Conservation (phyloP, 2,888 invertebrate species). For the Oscheius sp. region DNA sequence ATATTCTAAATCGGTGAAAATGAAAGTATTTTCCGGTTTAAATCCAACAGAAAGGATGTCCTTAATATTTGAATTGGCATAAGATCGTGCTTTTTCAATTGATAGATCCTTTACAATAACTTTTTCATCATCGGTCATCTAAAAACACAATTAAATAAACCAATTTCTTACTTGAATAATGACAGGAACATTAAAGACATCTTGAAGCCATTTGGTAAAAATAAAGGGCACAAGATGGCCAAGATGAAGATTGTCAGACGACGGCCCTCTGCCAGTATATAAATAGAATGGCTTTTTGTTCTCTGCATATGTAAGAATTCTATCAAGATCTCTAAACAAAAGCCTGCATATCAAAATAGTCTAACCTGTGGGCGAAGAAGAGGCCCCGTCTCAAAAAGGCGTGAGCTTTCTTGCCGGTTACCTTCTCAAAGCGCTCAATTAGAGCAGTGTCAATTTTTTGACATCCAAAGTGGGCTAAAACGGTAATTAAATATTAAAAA, state of each 20-base stretch:
- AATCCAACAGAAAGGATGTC: conserved; percentile 98
- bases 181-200: conserved; percentile 91
- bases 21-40: conserved; percentile 90
- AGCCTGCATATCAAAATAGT: not conserved
- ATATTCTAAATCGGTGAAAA: conserved; percentile 91
- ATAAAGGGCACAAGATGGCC: conserved; percentile 97
- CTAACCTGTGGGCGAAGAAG: conserved; percentile 91
- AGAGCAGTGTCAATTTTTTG: conserved; percentile 86
- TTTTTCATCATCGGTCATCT: conserved; percentile 98
- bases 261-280: conserved; percentile 94
- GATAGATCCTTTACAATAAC: conserved; percentile 93
- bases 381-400: conserved; percentile 88
- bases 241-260: conserved; percentile 79
- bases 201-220: conserved; percentile 86
- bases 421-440: conserved; percentile 83
- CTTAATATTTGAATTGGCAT: conserved; percentile 90
- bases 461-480: conserved; percentile 88
- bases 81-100: conserved; percentile 80
- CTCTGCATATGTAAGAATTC: conserved; percentile 84
- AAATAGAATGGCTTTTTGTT: conserved; percentile 92
- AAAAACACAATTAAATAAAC: not conserved
- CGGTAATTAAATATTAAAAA: not conserved
- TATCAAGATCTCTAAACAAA: conserved; percentile 80
- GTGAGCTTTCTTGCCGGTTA: conserved; percentile 86
- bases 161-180: conserved; percentile 78